Evolutionary conservation across 30 jellyfish, hydroid and myxozoan species (phyloP).

Genomic region (Aurelia aurita): DNA sequence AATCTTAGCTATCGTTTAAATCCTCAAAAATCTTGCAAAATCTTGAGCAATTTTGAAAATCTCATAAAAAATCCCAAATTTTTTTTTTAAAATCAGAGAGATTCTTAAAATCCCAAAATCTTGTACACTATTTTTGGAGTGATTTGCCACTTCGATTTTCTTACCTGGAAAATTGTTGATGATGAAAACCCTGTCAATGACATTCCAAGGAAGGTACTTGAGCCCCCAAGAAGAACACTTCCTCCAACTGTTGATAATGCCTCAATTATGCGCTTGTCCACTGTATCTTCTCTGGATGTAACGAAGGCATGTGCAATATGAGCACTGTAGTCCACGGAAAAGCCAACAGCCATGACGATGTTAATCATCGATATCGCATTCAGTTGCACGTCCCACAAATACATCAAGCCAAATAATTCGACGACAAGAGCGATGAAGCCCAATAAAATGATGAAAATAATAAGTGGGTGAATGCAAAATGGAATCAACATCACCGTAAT

Average conservation of each 20-base stretch:
- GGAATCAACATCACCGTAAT: slow-evolving; percentile 79
- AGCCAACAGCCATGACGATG: slow-evolving; percentile 94
- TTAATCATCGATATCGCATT: slow-evolving; percentile 92
- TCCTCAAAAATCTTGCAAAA: too few relatives aligned
- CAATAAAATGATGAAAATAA: slow-evolving; percentile 58
- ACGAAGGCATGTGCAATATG: slow-evolving; percentile 96
- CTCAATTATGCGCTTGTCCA: slow-evolving; percentile 75
- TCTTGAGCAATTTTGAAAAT: too few relatives aligned
- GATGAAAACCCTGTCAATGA: slow-evolving; percentile 65
- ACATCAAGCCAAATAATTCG: slow-evolving; percentile 89
- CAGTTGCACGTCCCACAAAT: slow-evolving; percentile 87
- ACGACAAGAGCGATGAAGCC: slow-evolving; percentile 76
- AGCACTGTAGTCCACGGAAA: slow-evolving; percentile 96
- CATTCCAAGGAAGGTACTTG: slow-evolving; percentile 79
- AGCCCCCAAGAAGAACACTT: slow-evolving; percentile 94
- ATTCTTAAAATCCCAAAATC: too few relatives aligned
- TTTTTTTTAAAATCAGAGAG: too few relatives aligned
- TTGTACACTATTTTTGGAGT: too few relatives aligned
- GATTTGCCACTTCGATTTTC: neutral
- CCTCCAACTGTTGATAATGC: slow-evolving; percentile 90
- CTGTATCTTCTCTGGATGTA: slow-evolving; percentile 64
- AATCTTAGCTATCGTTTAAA: too few relatives aligned
- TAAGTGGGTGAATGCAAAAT: slow-evolving; percentile 82
- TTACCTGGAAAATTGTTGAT: slow-evolving; percentile 68
- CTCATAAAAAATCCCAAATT: too few relatives aligned